Percentiles rank a stretch among this genome's conserved stretches.
Conservation (phyloP, 2,888 invertebrate species). For the Lymantria monacha region DNA sequence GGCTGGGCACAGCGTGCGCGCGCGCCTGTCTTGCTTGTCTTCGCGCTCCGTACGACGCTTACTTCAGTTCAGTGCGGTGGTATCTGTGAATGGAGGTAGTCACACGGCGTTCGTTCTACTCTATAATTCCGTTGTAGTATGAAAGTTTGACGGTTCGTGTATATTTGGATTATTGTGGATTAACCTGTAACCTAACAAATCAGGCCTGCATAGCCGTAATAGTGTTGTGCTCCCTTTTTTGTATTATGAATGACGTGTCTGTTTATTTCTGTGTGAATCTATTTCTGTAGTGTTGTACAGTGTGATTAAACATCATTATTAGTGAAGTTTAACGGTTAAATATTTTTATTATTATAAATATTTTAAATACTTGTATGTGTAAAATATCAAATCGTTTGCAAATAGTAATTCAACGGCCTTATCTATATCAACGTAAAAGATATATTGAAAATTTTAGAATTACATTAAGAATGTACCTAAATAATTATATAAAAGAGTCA, state of each 20-base stretch:
- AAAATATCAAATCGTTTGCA: no score
- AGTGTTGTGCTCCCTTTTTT: slow-evolving; percentile 34
- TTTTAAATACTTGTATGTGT: no score
- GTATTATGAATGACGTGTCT: slow-evolving; percentile 42
- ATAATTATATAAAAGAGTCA: no score
- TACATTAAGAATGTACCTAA: no score
- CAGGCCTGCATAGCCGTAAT: slow-evolving; percentile 12
- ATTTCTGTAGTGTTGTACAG: slow-evolving; percentile 61
- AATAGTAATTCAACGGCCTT: no score
- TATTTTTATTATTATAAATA: not conserved
- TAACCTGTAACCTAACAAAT: slow-evolving; percentile 19
- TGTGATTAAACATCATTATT: slow-evolving; percentile 60
- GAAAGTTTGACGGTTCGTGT: slow-evolving; percentile 44
- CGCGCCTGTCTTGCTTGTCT: slow-evolving; percentile 47
- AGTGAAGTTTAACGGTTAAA: slow-evolving; percentile 32
- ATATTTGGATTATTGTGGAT: slow-evolving; percentile 33
- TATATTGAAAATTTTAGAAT: no score
- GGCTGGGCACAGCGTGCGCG: slow-evolving; percentile 65
- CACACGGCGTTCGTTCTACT: slow-evolving; percentile 54
- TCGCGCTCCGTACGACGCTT: slow-evolving; percentile 33
- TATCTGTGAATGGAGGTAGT: slow-evolving; percentile 71
- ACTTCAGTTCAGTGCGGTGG: slow-evolving; percentile 67
- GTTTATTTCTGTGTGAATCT: slow-evolving; percentile 69
- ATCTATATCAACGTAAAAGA: no score
- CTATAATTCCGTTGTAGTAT: slow-evolving; percentile 39